Conservation (phyloP, 2,888 invertebrate species). For the Brachypalpus laphriformis region DNA sequence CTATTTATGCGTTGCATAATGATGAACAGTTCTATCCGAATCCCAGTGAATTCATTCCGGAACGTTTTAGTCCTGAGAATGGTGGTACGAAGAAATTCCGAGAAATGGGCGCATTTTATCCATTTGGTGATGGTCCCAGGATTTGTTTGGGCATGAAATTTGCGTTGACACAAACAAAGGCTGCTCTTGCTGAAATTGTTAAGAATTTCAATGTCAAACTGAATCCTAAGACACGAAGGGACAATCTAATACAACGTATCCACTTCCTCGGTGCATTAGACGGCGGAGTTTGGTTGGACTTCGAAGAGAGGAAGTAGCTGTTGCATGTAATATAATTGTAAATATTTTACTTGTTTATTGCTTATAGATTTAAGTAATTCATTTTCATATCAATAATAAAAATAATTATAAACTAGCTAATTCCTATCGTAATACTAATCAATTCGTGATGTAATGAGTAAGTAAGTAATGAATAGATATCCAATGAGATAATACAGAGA, state of each 20-base stretch:
- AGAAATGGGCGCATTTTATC: slow-evolving; percentile 79
- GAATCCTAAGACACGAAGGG: slow-evolving; percentile 79
- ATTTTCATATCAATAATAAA: too few species aligned
- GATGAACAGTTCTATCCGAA: slow-evolving; percentile 79
- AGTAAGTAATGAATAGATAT: too few species aligned
- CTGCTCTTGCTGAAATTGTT: slow-evolving; percentile 79
- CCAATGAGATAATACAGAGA: too few species aligned
- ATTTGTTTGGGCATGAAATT: slow-evolving; percentile 81
- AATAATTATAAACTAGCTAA: too few species aligned
- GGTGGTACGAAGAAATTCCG: slow-evolving; percentile 78
- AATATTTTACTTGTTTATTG: too few species aligned
- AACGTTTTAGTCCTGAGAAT: slow-evolving; percentile 78
- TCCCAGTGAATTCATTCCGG: slow-evolving; percentile 78
- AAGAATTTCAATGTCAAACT: slow-evolving; percentile 79
- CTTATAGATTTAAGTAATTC: too few species aligned
- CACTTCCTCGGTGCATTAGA: slow-evolving; percentile 76
- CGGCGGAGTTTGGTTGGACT: slow-evolving; percentile 79
- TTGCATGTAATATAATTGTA: too few species aligned
- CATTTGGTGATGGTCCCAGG: slow-evolving; percentile 81
- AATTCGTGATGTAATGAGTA: too few species aligned
- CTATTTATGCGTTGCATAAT: slow-evolving; percentile 76
- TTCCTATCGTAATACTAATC: too few species aligned
- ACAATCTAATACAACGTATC: slow-evolving; percentile 77
- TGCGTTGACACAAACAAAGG: slow-evolving; percentile 80
- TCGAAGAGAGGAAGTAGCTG: slow-evolving; percentile 71